Conservation (phyloP, 2,113 vertebrate species). For the Electrona antarctica region DNA sequence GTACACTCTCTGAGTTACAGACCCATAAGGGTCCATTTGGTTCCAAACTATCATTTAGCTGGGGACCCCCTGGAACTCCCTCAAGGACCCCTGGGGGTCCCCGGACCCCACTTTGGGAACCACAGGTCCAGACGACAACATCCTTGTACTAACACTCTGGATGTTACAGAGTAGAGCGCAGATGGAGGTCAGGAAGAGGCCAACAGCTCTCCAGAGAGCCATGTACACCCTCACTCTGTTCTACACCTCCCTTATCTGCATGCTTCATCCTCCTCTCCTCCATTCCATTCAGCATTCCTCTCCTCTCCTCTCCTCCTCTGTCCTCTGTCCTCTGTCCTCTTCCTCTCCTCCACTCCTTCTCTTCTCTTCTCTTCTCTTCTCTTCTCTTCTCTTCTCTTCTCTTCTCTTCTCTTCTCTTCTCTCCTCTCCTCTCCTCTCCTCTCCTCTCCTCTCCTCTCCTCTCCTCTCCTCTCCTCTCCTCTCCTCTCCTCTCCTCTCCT, state of each 20-base stretch:
- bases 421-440: not conserved
- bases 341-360: not conserved
- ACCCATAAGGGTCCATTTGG: too few relatives aligned
- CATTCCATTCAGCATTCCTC: not conserved
- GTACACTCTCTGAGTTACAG: too few relatives aligned
- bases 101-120: too few relatives aligned
- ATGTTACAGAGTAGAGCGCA: not conserved
- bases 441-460: not conserved
- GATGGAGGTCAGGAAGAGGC: slow-evolving; percentile 29
- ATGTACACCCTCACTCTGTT: not conserved
- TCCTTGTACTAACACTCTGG: too few relatives aligned
- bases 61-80: too few relatives aligned
- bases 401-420: not conserved
- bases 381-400: slow-evolving; percentile 7
- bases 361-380: slow-evolving; percentile 20
- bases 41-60: too few relatives aligned
- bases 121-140: too few relatives aligned
- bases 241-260: not conserved
- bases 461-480: not conserved
- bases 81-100: too few relatives aligned
- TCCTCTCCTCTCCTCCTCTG: not conserved
- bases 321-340: not conserved
- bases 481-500: not conserved
- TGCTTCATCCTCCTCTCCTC: not conserved
- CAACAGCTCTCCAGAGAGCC: slow-evolving; percentile 14